Base-by-base conservation (phyloP, 2,888 invertebrate genomes). In the Epiblema foenella region DNA sequence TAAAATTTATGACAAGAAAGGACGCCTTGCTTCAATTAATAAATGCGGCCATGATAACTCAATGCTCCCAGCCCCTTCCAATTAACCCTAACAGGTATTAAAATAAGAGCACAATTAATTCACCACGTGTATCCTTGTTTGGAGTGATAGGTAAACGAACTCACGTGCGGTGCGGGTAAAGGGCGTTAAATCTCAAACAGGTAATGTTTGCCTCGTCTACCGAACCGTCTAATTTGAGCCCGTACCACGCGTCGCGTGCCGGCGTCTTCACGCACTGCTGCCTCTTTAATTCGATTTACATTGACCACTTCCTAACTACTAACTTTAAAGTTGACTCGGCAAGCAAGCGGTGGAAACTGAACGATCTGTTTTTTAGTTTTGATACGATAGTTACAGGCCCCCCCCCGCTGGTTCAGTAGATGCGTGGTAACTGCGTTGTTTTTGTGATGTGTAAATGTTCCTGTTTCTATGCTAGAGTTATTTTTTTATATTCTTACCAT, bases 201-300 rank as follows among this genome's bases (percentile, higher is more conserved):
- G 71, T 67, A 62, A 60, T 71, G 71, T 71, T 71, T 71, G 66
- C 67, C 62, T 67, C 71, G 71, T 71, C 71, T 71, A 71, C 71
- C 71, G 62, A 67, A 67, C 71, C 67, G 71, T 71, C 71, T 71
- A 71, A 71, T 71, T 71, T 66, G 39, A 67, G 33, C 49, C 51
- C 17, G n/a, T 67, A 71, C 56, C 62, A 24, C 56, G 67, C 56
- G 29, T 39, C 56, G 56, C 59, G 29, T 18, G 57, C 46, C 7
- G 56, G 29, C 71, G 54, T 52, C 60, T 54, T 37, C 12, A 60
- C 60, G 20, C 17, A 39, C 37, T 39, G 39, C 39, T 39, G 39
- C 56, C 17, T 56, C 33, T 8, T 2, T 17, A 18, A 57, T 15
- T 56, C 56, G 56, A 39, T 65, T 20, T 71, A 62, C 67, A 67